Evolutionary conservation across 2,797 vertebrate genomes (phyloP).

Genomic region (Falco concolor): DNA sequence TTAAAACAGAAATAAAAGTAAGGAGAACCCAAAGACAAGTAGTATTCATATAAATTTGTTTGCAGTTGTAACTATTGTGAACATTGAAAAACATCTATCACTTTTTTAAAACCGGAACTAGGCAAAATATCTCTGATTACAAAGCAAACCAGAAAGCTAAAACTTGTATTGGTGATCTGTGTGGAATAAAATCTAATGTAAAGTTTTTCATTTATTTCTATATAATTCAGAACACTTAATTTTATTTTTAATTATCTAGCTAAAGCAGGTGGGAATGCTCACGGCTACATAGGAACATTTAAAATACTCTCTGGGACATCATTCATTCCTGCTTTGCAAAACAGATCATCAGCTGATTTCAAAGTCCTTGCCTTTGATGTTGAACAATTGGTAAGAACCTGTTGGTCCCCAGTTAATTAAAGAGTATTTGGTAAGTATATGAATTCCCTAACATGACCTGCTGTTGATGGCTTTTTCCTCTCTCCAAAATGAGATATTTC

Average conservation of each 20-base stretch:
- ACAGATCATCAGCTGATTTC: constrained; percentile 71
- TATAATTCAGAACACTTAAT: neutral
- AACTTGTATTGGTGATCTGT: neutral
- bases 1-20: neutral
- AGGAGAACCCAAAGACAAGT: neutral
- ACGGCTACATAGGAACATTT: constrained; percentile 56
- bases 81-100: neutral
- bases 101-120: neutral
- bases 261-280: neutral
- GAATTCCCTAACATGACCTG: neutral
- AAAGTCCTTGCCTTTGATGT: constrained; percentile 78
- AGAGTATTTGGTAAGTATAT: neutral
- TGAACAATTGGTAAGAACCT: constrained; percentile 73
- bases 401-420: neutral
- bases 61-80: neutral
- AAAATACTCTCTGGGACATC: constrained; percentile 70
- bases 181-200: neutral
- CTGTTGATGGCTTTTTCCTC: neutral
- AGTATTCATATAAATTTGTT: neutral
- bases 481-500: neutral
- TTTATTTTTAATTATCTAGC: constrained; percentile 39
- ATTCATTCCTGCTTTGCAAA: constrained; percentile 65
- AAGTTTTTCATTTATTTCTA: neutral
- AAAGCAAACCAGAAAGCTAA: neutral
- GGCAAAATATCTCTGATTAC: neutral